Conservation (phyloP, 2,888 invertebrate genomes). For the Chrysina gloriosa region DNA sequence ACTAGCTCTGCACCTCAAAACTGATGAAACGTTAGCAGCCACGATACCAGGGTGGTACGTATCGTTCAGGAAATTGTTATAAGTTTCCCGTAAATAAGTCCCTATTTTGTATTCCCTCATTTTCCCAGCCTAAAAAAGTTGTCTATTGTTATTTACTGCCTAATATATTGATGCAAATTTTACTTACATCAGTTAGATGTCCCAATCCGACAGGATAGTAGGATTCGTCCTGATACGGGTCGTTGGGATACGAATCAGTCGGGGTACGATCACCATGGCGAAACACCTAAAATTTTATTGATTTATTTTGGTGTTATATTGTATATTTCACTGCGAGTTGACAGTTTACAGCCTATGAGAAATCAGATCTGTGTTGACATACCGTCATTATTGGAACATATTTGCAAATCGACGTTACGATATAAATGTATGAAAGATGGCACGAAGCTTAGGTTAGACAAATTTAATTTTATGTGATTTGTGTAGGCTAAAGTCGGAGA, state of each 20-base stretch:
- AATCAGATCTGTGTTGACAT: too few species aligned
- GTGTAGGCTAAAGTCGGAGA: too few species aligned
- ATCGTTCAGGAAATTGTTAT: conserved; percentile 69
- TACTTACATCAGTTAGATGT: conserved; percentile 36
- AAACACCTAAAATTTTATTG: conserved; percentile 15
- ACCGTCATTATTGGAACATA: too few species aligned
- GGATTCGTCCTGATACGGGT: conserved; percentile 20
- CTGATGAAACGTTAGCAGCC: conserved; percentile 73
- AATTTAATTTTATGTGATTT: too few species aligned
- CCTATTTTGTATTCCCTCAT: conserved; percentile 71
- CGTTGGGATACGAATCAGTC: conserved; percentile 33
- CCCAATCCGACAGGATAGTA: conserved; percentile 34
- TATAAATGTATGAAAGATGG: too few species aligned
- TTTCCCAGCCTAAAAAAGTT: conserved; percentile 67
- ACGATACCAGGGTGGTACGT: conserved; percentile 69
- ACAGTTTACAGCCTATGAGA: too few species aligned
- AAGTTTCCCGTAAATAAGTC: conserved; percentile 70
- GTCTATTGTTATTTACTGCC: too few species aligned
- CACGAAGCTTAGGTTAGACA: too few species aligned
- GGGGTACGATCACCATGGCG: conserved; percentile 38
- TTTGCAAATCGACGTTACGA: too few species aligned
- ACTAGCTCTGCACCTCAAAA: conserved; percentile 78
- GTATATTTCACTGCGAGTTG: too few species aligned
- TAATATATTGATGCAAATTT: too few species aligned
- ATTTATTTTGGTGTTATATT: background rate